Evolutionary conservation across 2,113 vertebrate species (phyloP).

Genomic region (Macquaria australasica): DNA sequence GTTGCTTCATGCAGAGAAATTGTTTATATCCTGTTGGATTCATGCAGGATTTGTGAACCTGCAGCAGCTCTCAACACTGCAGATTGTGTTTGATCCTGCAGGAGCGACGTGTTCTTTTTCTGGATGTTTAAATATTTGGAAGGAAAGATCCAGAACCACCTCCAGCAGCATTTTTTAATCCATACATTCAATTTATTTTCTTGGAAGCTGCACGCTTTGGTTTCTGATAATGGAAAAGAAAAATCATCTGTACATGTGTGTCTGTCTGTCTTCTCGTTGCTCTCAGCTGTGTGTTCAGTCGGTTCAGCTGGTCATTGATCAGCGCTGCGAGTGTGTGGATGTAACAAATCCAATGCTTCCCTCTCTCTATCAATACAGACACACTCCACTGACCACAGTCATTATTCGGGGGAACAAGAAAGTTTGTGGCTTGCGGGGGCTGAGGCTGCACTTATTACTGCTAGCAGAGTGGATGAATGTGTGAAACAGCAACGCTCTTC

Average conservation of each 20-base stretch:
- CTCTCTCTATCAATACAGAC: slow-evolving; percentile 16
- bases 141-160: slow-evolving; percentile 41
- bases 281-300: neutral
- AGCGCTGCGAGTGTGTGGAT: neutral
- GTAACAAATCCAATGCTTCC: slow-evolving; percentile 29
- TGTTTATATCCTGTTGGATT: neutral
- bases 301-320: slow-evolving; percentile 43
- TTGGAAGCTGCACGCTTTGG: neutral
- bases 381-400: slow-evolving; percentile 5
- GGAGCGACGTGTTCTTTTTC: neutral
- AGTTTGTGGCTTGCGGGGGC: slow-evolving; percentile 26
- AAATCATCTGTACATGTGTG: neutral
- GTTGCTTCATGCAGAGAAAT: no score
- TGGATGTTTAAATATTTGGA: neutral
- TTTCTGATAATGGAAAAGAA: neutral
- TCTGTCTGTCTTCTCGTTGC: neutral
- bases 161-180: slow-evolving; percentile 31
- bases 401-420: slow-evolving; percentile 21
- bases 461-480: slow-evolving; percentile 31
- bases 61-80: no score
- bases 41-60: neutral
- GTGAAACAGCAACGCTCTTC: slow-evolving; percentile 1
- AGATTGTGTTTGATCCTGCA: neutral
- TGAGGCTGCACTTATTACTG: slow-evolving; percentile 30
- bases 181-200: neutral